Conservation (phyloP, 2,797 vertebrate species). For the Botia almorhae region DNA sequence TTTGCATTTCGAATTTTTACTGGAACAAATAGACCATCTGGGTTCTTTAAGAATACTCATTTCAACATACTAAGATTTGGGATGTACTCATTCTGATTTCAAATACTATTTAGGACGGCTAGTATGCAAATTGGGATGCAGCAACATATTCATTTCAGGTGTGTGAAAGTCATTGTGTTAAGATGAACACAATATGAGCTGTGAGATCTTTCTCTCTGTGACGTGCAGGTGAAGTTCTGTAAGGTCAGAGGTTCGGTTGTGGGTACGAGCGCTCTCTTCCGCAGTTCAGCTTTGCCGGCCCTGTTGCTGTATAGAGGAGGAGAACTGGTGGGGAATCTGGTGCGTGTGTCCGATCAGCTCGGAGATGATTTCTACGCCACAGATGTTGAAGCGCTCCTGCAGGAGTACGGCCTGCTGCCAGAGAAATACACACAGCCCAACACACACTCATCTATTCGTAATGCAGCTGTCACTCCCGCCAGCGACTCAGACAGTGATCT, state of each 20-base stretch:
- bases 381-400: slow-evolving; percentile 93
- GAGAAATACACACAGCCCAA: slow-evolving; percentile 81
- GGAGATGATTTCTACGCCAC: slow-evolving; percentile 98
- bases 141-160: too few species aligned
- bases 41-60: too few species aligned
- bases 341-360: slow-evolving; percentile 95
- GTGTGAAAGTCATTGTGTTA: neutral
- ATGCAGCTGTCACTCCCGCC: slow-evolving; percentile 80
- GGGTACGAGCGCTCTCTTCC: slow-evolving; percentile 90
- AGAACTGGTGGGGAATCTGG: slow-evolving; percentile 96
- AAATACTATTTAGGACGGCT: too few species aligned
- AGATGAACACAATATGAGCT: neutral
- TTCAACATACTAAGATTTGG: too few species aligned
- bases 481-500: slow-evolving; percentile 90
- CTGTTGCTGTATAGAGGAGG: slow-evolving; percentile 93
- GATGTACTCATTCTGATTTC: too few species aligned
- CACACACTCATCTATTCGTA: slow-evolving; percentile 80
- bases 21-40: too few species aligned
- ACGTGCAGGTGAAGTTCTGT: slow-evolving; percentile 87
- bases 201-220: neutral
- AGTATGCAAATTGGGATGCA: too few species aligned
- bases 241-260: slow-evolving; percentile 90
- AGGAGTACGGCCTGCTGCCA: slow-evolving; percentile 93
- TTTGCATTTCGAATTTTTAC: too few species aligned
- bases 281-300: slow-evolving; percentile 90